Percentiles rank a stretch among this genome's conserved stretches.
Conservation (phyloP, 1,140 invertebrate species). For the Drosophila navojoa region DNA sequence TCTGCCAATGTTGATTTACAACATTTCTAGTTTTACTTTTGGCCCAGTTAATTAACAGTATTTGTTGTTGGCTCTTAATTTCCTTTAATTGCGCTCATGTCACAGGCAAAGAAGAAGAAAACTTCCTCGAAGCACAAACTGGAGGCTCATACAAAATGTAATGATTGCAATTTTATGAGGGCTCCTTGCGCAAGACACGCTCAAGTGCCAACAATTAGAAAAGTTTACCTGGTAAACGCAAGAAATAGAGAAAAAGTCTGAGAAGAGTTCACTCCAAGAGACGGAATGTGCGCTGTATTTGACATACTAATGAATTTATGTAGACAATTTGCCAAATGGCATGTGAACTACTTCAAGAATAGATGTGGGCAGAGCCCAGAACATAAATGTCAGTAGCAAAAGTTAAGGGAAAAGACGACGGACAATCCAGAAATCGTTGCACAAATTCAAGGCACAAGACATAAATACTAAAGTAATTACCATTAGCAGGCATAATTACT, state of each 20-base stretch:
- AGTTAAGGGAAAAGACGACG: not conserved
- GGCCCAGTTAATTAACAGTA: constrained; percentile 62
- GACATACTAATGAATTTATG: constrained; percentile 60
- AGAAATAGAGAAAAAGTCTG: not conserved
- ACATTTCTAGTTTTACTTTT: constrained; percentile 14
- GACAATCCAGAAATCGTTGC: not conserved
- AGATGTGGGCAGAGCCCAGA: constrained; percentile 7
- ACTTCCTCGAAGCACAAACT: constrained; percentile 10
- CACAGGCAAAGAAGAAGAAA: constrained; percentile 11
- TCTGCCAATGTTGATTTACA: constrained; percentile 39
- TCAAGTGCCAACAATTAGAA: constrained; percentile 70
- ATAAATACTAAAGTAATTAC: constrained; percentile 8
- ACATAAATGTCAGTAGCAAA: not conserved
- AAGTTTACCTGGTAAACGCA: constrained; percentile 41
- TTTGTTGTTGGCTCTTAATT: constrained; percentile 37
- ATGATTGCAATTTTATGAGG: constrained; percentile 68
- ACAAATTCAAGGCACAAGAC: not conserved
- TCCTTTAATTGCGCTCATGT: constrained; percentile 46
- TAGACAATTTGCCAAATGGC: constrained; percentile 54
- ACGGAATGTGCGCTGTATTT: constrained; percentile 32
- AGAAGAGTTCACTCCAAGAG: constrained; percentile 15
- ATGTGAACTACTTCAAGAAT: constrained; percentile 30
- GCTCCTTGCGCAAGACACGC: constrained; percentile 39
- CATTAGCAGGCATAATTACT: not conserved
- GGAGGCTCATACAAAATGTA: constrained; percentile 43